Evolutionary conservation across 2,888 invertebrate species (phyloP).

Genomic region (Leptinotarsa juncta): DNA sequence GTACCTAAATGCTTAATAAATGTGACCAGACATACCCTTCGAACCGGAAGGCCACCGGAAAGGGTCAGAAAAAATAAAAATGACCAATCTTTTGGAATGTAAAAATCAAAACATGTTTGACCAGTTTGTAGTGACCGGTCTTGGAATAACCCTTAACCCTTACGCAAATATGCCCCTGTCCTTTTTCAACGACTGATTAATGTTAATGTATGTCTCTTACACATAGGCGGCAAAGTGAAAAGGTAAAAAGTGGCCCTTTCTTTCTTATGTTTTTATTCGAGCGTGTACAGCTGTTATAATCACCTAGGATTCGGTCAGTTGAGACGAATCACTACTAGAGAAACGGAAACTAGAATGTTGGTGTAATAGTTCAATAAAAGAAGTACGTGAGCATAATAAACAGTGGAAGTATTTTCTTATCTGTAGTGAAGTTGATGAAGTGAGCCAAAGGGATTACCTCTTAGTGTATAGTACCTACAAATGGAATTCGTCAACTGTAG

Average conservation of each 20-base stretch:
- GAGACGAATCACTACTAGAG: conserved; percentile 36
- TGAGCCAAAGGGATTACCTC: too few species aligned
- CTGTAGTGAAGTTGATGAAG: too few species aligned
- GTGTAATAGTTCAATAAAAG: not conserved
- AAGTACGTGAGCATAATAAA: not conserved
- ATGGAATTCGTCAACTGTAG: too few species aligned
- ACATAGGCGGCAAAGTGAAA: conserved; percentile 43
- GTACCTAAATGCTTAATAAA: conserved; percentile 34
- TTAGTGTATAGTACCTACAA: too few species aligned
- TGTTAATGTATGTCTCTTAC: conserved; percentile 30
- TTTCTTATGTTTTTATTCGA: conserved; percentile 44
- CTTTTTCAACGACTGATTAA: conserved; percentile 27
- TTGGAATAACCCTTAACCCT: conserved; percentile 49
- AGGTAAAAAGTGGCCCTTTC: conserved; percentile 51
- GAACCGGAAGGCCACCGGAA: conserved; percentile 50
- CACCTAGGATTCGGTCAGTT: conserved; percentile 36
- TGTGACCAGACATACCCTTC: conserved; percentile 47
- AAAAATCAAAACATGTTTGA: conserved; percentile 64
- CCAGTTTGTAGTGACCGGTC: conserved; percentile 59
- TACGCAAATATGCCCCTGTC: conserved; percentile 44
- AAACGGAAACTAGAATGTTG: conserved; percentile 24
- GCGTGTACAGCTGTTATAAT: conserved; percentile 47
- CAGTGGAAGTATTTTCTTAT: not conserved
- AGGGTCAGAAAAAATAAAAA: conserved; percentile 60
- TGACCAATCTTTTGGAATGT: conserved; percentile 53